These are phyloP conservation scores for Acrossocheilus wenchowensis DNA, from an alignment of 2,797 vertebrate genomes.

Conservation along the genomic window DNA sequence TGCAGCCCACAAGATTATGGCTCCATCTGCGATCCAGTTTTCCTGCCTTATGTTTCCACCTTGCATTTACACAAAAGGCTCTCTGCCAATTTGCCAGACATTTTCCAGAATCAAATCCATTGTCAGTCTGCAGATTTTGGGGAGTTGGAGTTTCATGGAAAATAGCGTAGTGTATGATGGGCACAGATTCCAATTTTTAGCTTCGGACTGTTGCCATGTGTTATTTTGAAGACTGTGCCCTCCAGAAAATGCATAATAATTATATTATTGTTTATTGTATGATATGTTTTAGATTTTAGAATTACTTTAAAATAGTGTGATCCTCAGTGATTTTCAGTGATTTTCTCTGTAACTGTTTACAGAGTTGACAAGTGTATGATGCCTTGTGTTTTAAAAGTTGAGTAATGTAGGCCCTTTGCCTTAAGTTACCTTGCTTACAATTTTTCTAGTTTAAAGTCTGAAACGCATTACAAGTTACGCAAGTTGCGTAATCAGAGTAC, in stretches of 20 bases:
- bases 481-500: neutral
- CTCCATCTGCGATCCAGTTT: neutral
- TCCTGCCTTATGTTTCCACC: neutral
- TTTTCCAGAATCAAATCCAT: neutral
- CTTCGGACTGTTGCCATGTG: no score
- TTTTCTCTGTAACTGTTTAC: neutral
- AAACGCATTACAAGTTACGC: neutral
- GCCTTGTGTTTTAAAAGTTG: neutral
- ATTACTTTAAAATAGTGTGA: neutral
- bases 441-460: no score
- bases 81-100: neutral
- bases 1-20: neutral
- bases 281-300: neutral
- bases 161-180: neutral
- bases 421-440: neutral
- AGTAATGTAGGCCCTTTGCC: neutral
- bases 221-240: neutral
- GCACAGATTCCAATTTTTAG: neutral
- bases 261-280: neutral
- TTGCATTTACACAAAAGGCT: neutral
- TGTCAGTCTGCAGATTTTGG: neutral
- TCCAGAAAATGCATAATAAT: neutral
- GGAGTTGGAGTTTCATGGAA: neutral
- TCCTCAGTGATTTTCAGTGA: neutral
- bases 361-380: neutral